Base-by-base conservation (phyloP, 1,140 invertebrate genomes). In the Hirudo medicinalis region DNA sequence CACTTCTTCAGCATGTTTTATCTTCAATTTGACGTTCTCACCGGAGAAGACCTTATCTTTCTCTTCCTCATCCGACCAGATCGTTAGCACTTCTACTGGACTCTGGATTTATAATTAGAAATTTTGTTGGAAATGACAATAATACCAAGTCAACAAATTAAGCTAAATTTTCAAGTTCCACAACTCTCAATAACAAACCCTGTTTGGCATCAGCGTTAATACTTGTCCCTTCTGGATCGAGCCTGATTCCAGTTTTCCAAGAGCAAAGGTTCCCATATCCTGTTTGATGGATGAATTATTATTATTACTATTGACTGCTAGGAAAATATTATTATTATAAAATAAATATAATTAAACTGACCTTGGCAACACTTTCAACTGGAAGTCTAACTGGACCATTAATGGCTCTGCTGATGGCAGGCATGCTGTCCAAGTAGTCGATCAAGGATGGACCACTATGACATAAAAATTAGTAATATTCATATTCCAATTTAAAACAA, bases 231-330 rank as follows among this genome's bases (percentile, higher is more conserved):
- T 95, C 76, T 87, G 88, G 76, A 94, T 90, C 77, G 87, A 87
- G 19, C 97, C 97, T 9, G 93, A 93, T 84, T 99, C 97, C 27
- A 99, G 91, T 85, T 99, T 99, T 19, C 97, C 97, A 87, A 98
- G 91, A 19, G 99, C 89, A 32, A 99, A 92, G 40, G 96, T 99
- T 73, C 97, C 97, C 95, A 99, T 99, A 79, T 99, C 97, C 85
- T 85, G 69, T 57, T 57, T 5, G 54, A n/a, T 4, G 54, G 25
- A 20, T n/a, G 54, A 57, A n/a, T 36, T 3, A 36, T 36, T 36
- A 36, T 3, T 3, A 36, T 3, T 6, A 36, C 32, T 6, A 36
- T 36, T 36, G 32, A 36, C 32, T 36, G 32, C 6, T 36, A 36
- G 32, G 32, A 3, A 36, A 36, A 6, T 36, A 36, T 36, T 36